A percentile compares a stretch with the other conserved stretches of the same genome.
These are phyloP conservation scores for Drosophila pandora DNA, from an alignment of 1,140 invertebrate genomes.

Conservation along the genomic window DNA sequence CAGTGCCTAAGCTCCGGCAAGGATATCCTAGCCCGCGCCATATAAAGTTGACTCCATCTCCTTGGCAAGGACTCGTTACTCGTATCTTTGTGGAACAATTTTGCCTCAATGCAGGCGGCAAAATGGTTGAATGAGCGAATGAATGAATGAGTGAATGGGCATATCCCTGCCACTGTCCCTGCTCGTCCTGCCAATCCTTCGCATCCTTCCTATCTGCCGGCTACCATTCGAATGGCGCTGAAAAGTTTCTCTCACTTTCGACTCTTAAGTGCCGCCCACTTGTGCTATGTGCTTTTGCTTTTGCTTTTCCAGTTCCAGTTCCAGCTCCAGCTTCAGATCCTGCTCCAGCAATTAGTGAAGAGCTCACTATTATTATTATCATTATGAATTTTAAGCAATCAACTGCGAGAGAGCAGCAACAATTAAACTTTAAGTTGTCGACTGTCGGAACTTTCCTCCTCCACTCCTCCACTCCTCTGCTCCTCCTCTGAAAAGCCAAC, in stretches of 20 bases:
- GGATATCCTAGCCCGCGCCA: conserved; percentile 29
- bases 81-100: conserved; percentile 77
- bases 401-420: conserved; percentile 65
- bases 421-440: conserved; percentile 69
- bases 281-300: conserved; percentile 58
- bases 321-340: no score
- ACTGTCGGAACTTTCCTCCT: conserved; percentile 7
- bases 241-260: conserved; percentile 51
- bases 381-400: conserved; percentile 80
- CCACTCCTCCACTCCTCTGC: not conserved
- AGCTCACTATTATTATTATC: conserved; percentile 79
- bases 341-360: conserved; percentile 76
- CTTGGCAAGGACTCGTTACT: conserved; percentile 45
- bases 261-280: conserved; percentile 38
- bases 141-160: conserved; percentile 66
- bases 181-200: conserved; percentile 3
- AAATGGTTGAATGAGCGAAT: conserved; percentile 71
- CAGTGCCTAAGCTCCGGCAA: conserved; percentile 8
- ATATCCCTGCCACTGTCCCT: conserved; percentile 17
- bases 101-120: conserved; percentile 73
- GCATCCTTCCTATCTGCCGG: conserved; percentile 43
- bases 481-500: not conserved
- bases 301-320: conserved; percentile 2
- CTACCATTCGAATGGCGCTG: conserved; percentile 33
- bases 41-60: conserved; percentile 24